Evolutionary conservation across 2,888 invertebrate genomes (phyloP), one percentile per base, ranked within the genome.

Genomic region (Drosophila algonquin): DNA sequence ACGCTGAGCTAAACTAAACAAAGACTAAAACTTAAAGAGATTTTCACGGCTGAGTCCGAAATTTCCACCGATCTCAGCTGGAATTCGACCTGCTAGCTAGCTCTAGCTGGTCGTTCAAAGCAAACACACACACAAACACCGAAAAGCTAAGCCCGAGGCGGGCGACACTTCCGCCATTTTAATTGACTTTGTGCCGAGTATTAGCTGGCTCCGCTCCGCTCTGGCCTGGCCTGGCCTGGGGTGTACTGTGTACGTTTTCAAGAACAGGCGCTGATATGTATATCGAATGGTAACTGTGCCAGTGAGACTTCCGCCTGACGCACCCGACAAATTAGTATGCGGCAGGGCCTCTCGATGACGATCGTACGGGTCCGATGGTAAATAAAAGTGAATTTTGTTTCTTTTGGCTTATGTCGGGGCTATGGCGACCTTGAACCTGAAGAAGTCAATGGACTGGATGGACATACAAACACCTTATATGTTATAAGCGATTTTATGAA

Each of bases 351-450:
- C 12, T 67, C 48, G 68, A 57, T 50, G 45, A 32, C 69, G 67
- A 47, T 62, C 65, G 59, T 59, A 64, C 61, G 40, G 53, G 56
- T 60, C 44, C 71, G 51, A 63, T 76, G 67, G 70, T 53, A 69
- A 74, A 75, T 57, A 81, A 88, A 83, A 83, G 89, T 80, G 88
- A 87, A 78, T 81, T 70, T 81, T 63, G 68, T 72, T 62, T 35
- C 14, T 35, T 35, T 14, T 35, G 35, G 35, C 12, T 8, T 30
- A 8, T 30, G 30, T 30, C 35, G 12, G 35, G 35, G 45, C 30
- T 51, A n/a, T 83, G 71, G 18, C 72, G 89, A 78, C 85, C 85
- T 86, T 86, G 85, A 86, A 89, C 85, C 81, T 86, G 85, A 86
- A 69, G 40, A 72, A 87, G 85, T 89, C 87, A 84, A 87, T 81